A percentile compares a stretch with the other conserved stretches of the same genome.
Conservation (phyloP, 2,113 vertebrate species). For the Alouatta palliata region DNA sequence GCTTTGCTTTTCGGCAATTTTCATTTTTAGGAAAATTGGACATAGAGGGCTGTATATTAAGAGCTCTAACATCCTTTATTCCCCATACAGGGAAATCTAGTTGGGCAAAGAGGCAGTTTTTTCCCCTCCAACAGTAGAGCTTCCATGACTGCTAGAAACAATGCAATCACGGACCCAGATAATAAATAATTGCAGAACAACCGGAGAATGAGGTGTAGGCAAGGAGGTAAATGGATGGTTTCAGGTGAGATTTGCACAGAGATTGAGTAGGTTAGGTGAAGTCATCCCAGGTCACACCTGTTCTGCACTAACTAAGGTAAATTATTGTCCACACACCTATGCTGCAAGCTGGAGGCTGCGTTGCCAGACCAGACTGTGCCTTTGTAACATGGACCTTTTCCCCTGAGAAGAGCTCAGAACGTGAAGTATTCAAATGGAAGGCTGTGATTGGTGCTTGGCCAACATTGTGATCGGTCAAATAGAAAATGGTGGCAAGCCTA, state of each 20-base stretch:
- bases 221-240: constrained; percentile 13
- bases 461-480: background rate
- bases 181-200: constrained; percentile 65
- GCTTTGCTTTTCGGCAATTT: constrained; percentile 55
- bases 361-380: background rate
- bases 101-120: constrained; percentile 25
- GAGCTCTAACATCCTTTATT: constrained; percentile 59
- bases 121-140: constrained; percentile 29
- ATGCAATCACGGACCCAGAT: constrained; percentile 28
- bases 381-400: background rate
- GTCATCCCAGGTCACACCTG: background rate
- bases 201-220: constrained; percentile 34
- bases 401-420: background rate
- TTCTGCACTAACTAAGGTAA: background rate
- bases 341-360: background rate
- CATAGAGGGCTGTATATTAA: constrained; percentile 38
- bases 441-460: background rate
- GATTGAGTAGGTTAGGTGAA: constrained; percentile 27
- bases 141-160: constrained; percentile 34
- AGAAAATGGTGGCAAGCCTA: background rate
- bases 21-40: constrained; percentile 67
- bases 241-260: background rate
- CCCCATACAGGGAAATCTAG: background rate
- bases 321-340: background rate
- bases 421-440: background rate